phyloP scores from a whole-genome alignment of 1,140 invertebrate species.

The Telenomus remus region DNA sequence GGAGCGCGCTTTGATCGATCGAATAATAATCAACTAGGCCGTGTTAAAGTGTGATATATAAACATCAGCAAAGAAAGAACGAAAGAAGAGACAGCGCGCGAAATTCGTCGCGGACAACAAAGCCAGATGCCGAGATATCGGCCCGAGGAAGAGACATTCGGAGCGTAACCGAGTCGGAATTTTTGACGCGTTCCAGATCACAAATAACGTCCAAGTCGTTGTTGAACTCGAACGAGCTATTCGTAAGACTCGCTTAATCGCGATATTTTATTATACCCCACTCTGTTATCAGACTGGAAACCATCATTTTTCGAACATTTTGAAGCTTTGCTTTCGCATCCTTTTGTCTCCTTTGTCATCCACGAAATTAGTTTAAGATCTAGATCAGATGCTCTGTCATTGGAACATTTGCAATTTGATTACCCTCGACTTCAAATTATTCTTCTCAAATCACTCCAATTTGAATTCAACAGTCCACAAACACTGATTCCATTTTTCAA shows the following conservation, averaged over 20 bases:
- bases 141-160: slow-evolving; percentile 43
- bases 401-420: too few relatives aligned
- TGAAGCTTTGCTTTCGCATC: background rate
- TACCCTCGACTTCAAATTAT: too few relatives aligned
- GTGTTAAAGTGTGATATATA: slow-evolving; percentile 49
- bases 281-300: slow-evolving; percentile 48
- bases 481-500: too few relatives aligned
- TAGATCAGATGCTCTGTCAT: too few relatives aligned
- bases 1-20: slow-evolving; percentile 22
- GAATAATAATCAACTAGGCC: slow-evolving; percentile 63
- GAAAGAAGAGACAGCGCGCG: background rate
- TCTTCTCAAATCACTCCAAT: too few relatives aligned
- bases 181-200: slow-evolving; percentile 56
- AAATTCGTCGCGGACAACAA: slow-evolving; percentile 28
- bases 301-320: slow-evolving; percentile 20
- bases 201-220: slow-evolving; percentile 28
- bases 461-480: too few relatives aligned
- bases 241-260: slow-evolving; percentile 33
- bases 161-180: slow-evolving; percentile 61
- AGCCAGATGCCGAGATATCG: slow-evolving; percentile 28
- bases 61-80: background rate
- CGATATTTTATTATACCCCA: slow-evolving; percentile 27
- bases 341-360: background rate
- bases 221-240: slow-evolving; percentile 47
- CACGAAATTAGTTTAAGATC: background rate